phyloP scores from a whole-genome alignment of 2,888 invertebrate species.

The Acanthosepion esculentum region DNA sequence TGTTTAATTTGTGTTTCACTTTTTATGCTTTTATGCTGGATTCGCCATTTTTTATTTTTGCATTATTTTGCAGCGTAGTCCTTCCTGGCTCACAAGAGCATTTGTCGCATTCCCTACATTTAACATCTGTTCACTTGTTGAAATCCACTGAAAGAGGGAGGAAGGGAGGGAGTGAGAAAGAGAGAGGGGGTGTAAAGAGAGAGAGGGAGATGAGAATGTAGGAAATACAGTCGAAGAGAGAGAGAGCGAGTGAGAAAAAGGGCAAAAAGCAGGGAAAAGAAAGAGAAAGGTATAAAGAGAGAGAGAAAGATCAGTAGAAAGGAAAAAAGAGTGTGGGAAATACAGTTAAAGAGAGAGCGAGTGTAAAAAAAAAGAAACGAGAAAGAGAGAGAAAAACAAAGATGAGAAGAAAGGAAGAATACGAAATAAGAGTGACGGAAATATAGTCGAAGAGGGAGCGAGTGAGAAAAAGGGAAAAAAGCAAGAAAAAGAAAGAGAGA shows the following conservation, averaged over 20 bases:
- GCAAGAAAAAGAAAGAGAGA: background rate
- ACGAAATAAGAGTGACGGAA: too few species aligned
- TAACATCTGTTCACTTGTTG: slow-evolving; percentile 18
- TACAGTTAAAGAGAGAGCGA: too few species aligned
- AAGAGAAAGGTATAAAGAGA: too few species aligned
- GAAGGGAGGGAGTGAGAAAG: too few species aligned
- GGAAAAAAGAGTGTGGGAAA: too few species aligned
- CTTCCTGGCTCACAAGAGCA: slow-evolving; percentile 33
- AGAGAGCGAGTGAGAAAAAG: too few species aligned
- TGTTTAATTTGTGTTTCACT: background rate
- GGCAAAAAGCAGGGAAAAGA: too few species aligned
- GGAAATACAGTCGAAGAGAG: too few species aligned
- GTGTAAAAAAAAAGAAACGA: too few species aligned
- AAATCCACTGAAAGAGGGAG: background rate
- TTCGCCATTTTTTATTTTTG: background rate
- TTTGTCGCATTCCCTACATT: slow-evolving; percentile 4
- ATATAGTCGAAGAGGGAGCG: background rate
- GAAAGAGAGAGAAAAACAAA: too few species aligned
- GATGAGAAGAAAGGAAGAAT: too few species aligned
- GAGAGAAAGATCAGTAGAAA: too few species aligned
- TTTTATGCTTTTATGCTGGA: background rate
- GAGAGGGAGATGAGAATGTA: background rate
- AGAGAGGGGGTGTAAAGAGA: background rate
- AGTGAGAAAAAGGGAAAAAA: background rate
- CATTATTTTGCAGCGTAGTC: background rate